These are phyloP conservation scores for Ophiodon elongatus DNA, from an alignment of 2,113 vertebrate genomes.

Conservation along the genomic window DNA sequence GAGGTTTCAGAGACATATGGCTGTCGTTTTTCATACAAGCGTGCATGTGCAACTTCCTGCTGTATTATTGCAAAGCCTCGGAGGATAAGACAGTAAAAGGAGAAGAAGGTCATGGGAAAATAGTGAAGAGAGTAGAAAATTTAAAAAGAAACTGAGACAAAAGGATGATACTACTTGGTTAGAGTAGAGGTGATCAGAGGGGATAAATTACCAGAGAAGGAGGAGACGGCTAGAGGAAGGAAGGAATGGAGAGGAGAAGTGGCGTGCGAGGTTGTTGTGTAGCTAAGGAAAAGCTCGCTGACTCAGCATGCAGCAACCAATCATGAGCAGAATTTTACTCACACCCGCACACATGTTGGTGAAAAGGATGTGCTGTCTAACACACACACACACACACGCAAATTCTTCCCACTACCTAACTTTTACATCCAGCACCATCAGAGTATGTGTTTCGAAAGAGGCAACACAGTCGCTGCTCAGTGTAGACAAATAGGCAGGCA, in stretches of 20 bases:
- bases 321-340: slow-evolving; percentile 35
- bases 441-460: slow-evolving; percentile 3
- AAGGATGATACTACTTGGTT: background rate
- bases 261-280: background rate
- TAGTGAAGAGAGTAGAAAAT: background rate
- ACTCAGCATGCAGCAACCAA: slow-evolving; percentile 55
- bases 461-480: background rate
- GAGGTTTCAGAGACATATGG: background rate
- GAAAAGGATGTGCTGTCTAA: background rate
- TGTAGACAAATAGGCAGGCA: background rate
- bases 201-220: slow-evolving; percentile 25
- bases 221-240: slow-evolving; percentile 38
- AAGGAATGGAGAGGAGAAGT: slow-evolving; percentile 51
- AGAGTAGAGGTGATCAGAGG: background rate
- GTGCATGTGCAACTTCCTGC: background rate
- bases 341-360: background rate
- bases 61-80: background rate
- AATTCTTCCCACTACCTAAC: background rate
- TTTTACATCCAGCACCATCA: background rate
- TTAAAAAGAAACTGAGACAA: background rate
- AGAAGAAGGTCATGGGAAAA: background rate
- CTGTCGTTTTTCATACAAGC: background rate
- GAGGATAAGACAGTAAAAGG: background rate
- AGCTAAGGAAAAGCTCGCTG: slow-evolving; percentile 30
- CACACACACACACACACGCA: background rate